Evolutionary conservation across 2,113 vertebrate species (phyloP).

Genomic region (Ammodytes dubius): DNA sequence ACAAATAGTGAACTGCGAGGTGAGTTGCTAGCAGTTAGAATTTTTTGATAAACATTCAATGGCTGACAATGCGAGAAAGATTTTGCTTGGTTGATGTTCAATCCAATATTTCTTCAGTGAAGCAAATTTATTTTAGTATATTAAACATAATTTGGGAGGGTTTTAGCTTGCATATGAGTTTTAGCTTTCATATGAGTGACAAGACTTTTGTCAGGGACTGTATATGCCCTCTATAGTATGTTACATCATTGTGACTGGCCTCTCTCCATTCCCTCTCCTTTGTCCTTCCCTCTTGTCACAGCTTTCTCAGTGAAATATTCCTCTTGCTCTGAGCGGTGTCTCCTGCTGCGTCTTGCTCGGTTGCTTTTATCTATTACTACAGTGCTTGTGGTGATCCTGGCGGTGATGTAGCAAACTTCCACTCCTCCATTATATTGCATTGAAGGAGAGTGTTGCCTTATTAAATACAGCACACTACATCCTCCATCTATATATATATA

Average conservation of each 20-base stretch:
- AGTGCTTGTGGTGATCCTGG: background rate
- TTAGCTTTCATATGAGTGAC: too few species aligned
- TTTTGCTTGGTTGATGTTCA: too few species aligned
- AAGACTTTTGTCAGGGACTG: too few species aligned
- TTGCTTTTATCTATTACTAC: slow-evolving; percentile 22
- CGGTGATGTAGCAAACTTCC: background rate
- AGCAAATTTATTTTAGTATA: too few species aligned
- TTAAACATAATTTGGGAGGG: too few species aligned
- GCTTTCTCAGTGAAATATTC: slow-evolving; percentile 6
- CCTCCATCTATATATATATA: slow-evolving; percentile 18
- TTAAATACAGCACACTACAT: background rate
- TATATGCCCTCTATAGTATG: too few species aligned
- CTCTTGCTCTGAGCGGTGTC: background rate
- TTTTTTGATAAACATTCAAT: too few species aligned
- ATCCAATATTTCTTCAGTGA: too few species aligned
- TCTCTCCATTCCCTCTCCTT: background rate
- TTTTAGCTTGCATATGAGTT: too few species aligned
- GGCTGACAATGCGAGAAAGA: too few species aligned
- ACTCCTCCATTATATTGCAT: slow-evolving; percentile 9
- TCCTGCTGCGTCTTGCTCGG: background rate
- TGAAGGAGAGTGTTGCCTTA: background rate
- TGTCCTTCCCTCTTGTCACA: background rate
- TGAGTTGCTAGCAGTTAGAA: background rate
- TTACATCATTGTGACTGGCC: background rate
- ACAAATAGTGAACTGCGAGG: background rate